Evolutionary conservation across 2,797 vertebrate species (phyloP), one percentile per base, ranked within the genome.

Genomic region (Crocidura indochinensis): DNA sequence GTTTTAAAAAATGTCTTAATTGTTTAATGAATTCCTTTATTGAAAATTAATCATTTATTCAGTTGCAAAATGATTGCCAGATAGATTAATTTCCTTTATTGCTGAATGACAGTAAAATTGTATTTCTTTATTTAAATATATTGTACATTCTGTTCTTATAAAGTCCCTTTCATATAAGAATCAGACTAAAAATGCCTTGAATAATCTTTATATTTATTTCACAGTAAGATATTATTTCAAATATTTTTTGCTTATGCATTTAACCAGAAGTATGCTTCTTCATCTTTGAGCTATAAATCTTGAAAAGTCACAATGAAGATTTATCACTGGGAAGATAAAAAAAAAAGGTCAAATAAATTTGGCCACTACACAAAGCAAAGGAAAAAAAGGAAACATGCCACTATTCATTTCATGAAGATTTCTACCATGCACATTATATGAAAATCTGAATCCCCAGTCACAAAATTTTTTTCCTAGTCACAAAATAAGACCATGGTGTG

Each of bases 241-340:
- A 79, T 75, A 38, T 38, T 38, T 38, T 38, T 38, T 38, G 38
- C 38, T 38, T 38, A 38, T 38, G 38, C 69, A 46, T 31, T 93
- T 91, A 72, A 56, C 38, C 89, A 64, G 69, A 89, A 78, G 47
- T 60, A n/a, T 27, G 67, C 4, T 78, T 84, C 75, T 65, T 84
- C 31, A 9, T 53, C 49, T 62, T 73, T 75, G 27, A 26, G 29
- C 65, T 44, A 31, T 83, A 76, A 60, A 2, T 88, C 88, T 19
- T 10, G 24, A 75, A 91, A 26, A 49, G 80, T 84, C 22, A 15
- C 47, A 68, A 17, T 76, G 67, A 88, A 78, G 67, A 76, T 73
- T 91, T 90, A 76, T 85, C 87, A 85, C 15, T 38, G 93, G 56
- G 82, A 87, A 94, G 81, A 51, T 24, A 60, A 46, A 46, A 49